Conservation (phyloP, 2,113 vertebrate species). For the Brachirus orientalis region DNA sequence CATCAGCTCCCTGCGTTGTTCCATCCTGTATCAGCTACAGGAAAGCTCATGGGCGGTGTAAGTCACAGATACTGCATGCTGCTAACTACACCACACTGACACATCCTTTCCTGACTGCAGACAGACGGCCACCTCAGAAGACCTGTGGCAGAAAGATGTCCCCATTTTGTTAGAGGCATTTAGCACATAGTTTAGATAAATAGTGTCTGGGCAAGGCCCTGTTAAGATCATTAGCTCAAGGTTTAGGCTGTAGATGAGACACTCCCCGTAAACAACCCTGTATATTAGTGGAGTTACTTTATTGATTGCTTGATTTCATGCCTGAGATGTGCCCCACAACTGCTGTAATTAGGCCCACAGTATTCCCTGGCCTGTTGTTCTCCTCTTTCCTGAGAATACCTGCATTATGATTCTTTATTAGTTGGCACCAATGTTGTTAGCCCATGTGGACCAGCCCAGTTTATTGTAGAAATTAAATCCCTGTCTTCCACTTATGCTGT, state of each 20-base stretch:
- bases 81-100: slow-evolving; percentile 38
- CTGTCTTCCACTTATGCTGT: too few relatives aligned
- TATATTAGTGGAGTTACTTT: slow-evolving; percentile 37
- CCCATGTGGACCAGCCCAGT: too few relatives aligned
- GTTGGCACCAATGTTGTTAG: background rate
- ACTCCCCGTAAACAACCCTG: slow-evolving; percentile 23
- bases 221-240: slow-evolving; percentile 42
- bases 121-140: background rate
- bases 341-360: slow-evolving; percentile 24
- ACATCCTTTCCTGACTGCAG: background rate
- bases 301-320: slow-evolving; percentile 48
- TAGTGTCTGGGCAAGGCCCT: slow-evolving; percentile 15
- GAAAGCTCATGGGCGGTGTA: slow-evolving; percentile 33
- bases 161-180: slow-evolving; percentile 5
- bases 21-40: slow-evolving; percentile 32
- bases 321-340: slow-evolving; percentile 5
- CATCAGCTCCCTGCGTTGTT: slow-evolving; percentile 13
- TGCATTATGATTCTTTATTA: background rate
- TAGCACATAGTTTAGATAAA: slow-evolving; percentile 31
- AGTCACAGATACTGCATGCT: slow-evolving; percentile 17
- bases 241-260: slow-evolving; percentile 33
- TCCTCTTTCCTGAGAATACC: background rate
- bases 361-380: background rate
- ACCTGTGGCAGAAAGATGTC: background rate
- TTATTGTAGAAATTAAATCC: too few relatives aligned